Evolutionary conservation across 2,888 invertebrate species (phyloP), one percentile per base, ranked within the genome.

Genomic region (Habrosyne pyritoides): DNA sequence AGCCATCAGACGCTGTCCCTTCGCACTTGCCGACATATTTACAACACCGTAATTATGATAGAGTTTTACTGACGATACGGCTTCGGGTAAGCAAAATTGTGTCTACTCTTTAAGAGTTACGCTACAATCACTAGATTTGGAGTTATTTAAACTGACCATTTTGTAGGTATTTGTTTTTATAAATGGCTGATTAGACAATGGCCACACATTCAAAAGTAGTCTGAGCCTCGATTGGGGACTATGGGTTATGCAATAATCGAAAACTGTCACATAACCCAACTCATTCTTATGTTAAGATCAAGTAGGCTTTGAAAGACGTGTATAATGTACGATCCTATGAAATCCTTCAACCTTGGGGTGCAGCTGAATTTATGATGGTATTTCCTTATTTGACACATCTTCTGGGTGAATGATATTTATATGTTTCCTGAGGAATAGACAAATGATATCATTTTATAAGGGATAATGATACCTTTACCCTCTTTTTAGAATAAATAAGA

Each of bases 241-340:
- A 72, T 67, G 67, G 67, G 63, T 67, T 61, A 60, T 60, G 66
- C 70, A 65, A 75, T 77, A 79, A 78, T 77, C 73, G 61, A 69
- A 75, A 67, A 61, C 66, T 79, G 80, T 77, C 79, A 68, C 67
- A 65, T 65, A 73, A 73, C 75, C 79, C 71, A 68, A 71, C 75
- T 75, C 76, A 73, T 75, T 69, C 66, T 66, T 63, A 64, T 59
- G 61, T 64, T 63, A 62, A 73, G 77, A 79, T 82, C 79, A 79
- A 67, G 66, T 66, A 59, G 77, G 82, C 79, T 82, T 78, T 73
- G 36, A 28, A 67, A 72, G 67, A 64, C 63, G 63, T 65, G 65
- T 65, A 69, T 77, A 71, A 78, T 81, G 74, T 73, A 78, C 63
- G 73, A 64, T 68, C 69, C 73, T 71, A 67, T 72, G 76, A 69